Percentiles rank a stretch among this genome's conserved stretches.
phyloP scores from a whole-genome alignment of 2,113 vertebrate species.

The Datnioides undecimradiatus region DNA sequence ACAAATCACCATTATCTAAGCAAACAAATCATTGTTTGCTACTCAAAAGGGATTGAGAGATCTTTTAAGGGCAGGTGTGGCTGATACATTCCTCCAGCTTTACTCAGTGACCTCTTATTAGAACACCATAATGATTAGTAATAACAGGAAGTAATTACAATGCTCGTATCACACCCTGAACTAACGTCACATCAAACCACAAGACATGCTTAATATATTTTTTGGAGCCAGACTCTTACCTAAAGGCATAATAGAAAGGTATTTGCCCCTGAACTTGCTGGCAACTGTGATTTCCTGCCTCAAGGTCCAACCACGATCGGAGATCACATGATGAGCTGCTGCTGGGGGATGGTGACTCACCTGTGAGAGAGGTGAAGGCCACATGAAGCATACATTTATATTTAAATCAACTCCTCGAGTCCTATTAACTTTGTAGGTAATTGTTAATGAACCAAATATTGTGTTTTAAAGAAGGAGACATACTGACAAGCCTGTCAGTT shows the following conservation, averaged over 20 bases:
- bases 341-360: slow-evolving; percentile 97
- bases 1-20: neutral
- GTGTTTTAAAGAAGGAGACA: neutral
- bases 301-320: slow-evolving; percentile 93
- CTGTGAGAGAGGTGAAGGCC: slow-evolving; percentile 76
- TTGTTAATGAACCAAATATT: neutral
- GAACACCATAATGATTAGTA: no score
- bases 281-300: slow-evolving; percentile 97
- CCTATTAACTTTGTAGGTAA: neutral
- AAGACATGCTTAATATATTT: neutral
- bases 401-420: neutral
- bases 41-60: neutral
- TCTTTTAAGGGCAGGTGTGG: neutral
- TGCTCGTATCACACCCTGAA: neutral
- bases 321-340: slow-evolving; percentile 93
- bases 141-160: neutral
- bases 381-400: neutral
- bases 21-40: neutral
- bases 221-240: slow-evolving; percentile 79
- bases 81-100: neutral
- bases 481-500: neutral
- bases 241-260: slow-evolving; percentile 97
- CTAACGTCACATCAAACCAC: rapidly evolving
- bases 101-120: neutral
- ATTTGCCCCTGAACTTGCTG: slow-evolving; percentile 98